phyloP scores from a whole-genome alignment of 2,113 vertebrate genomes.

The Brevimyrus niger region DNA sequence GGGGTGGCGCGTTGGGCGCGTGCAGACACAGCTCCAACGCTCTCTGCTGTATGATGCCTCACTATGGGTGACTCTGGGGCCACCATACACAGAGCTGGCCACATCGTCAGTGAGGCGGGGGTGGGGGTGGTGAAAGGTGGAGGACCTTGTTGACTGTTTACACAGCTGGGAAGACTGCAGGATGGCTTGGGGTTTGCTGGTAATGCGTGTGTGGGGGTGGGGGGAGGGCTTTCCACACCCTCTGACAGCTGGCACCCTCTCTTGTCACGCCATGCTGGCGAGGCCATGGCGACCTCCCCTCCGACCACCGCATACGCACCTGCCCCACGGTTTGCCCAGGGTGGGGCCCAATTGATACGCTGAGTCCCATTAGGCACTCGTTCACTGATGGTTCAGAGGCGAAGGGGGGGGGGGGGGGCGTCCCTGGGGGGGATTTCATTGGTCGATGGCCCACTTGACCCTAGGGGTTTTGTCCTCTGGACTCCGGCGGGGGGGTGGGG shows the following conservation, averaged over 20 bases:
- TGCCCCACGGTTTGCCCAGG: conserved; percentile 46
- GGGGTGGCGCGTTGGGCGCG: neutral
- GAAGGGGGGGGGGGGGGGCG: neutral
- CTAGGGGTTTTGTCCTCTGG: neutral
- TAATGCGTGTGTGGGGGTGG: neutral
- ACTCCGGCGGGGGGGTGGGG: neutral
- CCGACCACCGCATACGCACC: conserved; percentile 34
- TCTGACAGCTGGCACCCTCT: conserved; percentile 43
- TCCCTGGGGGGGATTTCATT: neutral
- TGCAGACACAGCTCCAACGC: neutral
- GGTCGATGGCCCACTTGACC: neutral
- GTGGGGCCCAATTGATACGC: conserved; percentile 25
- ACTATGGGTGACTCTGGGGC: neutral
- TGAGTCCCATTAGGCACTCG: conserved; percentile 31
- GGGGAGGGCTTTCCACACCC: conserved; percentile 44
- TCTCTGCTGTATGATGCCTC: neutral
- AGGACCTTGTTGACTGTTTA: conserved; percentile 25
- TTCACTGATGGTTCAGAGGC: neutral
- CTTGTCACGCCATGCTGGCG: conserved; percentile 40
- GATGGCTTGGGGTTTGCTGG: neutral
- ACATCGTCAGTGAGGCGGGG: neutral
- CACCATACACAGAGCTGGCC: conserved; percentile 12
- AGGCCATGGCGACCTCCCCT: conserved; percentile 23
- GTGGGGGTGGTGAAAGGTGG: neutral
- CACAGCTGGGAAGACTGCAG: conserved; percentile 20